Evolutionary conservation across 2,113 vertebrate genomes (phyloP).

Genomic region (Gasterosteus nipponicus): DNA sequence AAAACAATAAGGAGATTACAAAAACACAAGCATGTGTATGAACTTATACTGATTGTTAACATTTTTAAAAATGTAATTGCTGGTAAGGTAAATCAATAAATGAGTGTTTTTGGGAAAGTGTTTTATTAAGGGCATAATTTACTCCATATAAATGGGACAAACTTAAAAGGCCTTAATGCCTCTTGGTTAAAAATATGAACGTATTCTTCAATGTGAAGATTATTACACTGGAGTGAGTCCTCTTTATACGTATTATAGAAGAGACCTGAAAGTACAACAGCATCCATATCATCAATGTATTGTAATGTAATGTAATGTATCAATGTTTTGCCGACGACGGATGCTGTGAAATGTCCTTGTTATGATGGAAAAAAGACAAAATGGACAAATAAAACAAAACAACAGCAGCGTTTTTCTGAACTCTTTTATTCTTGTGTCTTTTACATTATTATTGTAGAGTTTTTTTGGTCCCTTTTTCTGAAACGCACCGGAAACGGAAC

Average conservation of each 20-base stretch:
- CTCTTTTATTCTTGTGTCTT: not conserved
- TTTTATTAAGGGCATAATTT: not conserved
- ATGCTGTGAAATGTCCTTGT: not conserved
- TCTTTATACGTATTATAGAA: not conserved
- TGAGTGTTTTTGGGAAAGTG: not conserved
- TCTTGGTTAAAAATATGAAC: not conserved
- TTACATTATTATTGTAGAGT: not conserved
- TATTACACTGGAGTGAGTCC: constrained; percentile 2
- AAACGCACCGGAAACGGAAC: not conserved
- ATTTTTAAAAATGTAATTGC: not conserved
- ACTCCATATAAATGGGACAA: not conserved
- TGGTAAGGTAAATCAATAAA: not conserved
- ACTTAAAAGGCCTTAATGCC: not conserved
- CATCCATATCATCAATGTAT: not conserved
- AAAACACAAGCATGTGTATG: not conserved
- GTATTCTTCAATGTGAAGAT: constrained; percentile 18
- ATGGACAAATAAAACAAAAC: not conserved
- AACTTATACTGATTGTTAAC: not conserved
- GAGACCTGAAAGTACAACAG: not conserved
- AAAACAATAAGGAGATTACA: constrained; percentile 16
- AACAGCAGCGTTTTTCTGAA: not conserved
- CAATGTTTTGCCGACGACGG: too few species aligned
- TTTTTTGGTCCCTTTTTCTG: not conserved
- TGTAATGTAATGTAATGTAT: too few species aligned
- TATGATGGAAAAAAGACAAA: not conserved